Conservation (phyloP, 2,797 vertebrate genomes). For the Cynopterus sphinx region DNA sequence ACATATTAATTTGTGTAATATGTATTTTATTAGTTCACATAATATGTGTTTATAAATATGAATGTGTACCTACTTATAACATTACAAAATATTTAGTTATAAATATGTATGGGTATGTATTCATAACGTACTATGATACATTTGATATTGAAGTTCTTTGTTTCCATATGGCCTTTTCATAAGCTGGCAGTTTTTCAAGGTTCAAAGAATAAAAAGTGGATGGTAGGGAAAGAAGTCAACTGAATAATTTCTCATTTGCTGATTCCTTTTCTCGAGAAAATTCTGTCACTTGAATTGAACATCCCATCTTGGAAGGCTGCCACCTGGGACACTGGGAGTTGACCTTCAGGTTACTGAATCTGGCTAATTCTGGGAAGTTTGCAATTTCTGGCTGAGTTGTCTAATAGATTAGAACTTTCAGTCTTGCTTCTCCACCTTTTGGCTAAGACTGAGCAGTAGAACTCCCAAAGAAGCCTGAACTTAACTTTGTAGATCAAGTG, state of each 20-base stretch:
- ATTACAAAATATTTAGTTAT: background rate
- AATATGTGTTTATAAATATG: background rate
- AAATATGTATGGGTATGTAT: background rate
- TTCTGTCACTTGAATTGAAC: background rate
- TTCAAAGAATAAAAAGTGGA: background rate
- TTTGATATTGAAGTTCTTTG: background rate
- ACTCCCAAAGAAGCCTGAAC: background rate
- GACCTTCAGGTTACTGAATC: background rate
- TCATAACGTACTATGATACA: background rate
- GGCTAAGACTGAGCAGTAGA: background rate
- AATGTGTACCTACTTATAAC: background rate
- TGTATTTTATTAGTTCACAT: background rate
- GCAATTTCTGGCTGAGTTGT: background rate
- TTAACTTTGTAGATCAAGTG: background rate
- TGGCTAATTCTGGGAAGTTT: background rate
- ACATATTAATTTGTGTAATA: background rate
- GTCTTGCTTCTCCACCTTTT: background rate
- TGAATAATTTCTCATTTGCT: background rate
- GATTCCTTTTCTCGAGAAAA: background rate
- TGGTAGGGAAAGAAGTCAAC: background rate
- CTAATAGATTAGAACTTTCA: background rate
- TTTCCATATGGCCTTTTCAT: background rate
- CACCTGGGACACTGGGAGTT: background rate
- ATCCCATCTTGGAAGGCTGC: background rate
- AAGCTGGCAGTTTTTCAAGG: background rate